Base-by-base conservation (phyloP, 2,797 vertebrate species). In the Chaunax sp. region DNA sequence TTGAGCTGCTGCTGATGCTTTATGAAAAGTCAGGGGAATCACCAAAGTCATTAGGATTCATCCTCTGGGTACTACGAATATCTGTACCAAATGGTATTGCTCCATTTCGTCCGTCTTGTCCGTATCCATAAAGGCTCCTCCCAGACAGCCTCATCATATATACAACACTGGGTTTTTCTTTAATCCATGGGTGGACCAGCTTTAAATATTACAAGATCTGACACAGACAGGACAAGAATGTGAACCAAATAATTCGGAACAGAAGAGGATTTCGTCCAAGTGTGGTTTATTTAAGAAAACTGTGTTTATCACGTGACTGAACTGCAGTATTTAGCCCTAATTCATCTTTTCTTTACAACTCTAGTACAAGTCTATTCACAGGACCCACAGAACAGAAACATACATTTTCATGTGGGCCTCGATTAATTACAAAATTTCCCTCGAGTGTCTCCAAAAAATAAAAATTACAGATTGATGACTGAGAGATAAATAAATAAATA, bases 401-500 rank as follows among this genome's bases (percentile, higher is more conserved):
- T 90, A 89, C 86, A 87, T 85, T 88, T 89, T 88, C 75, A 83
- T 77, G 75, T 83, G 90, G 92, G 87, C 87, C 88, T 85, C 69
- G 26, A 75, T 82, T 91, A 91, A 90, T 94, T 93, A 94, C 89
- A 93, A 94, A 94, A 93, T 87, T 78, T 40, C 38, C 82, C 84
- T 91, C 65, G 73, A 86, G 92, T 90, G 88, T 93, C 80, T 91
- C 81, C 77, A 91, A 92, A 89, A 91, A 91, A 81, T 11, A 14
- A 92, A 90, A 92, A 90, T 90, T 82, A 90, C 87, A 85, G 57
- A 82, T 89, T 4, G 66, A 90, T 90, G 85, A 91, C 81, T 83
- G 86, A 87, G 80, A 88, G 82, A 94, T 93, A 93, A 94, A 94
- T 94, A 93, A 81, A 94, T 94, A 94, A 94, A 94, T 93, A 94